phyloP scores from a whole-genome alignment of 2,888 invertebrate genomes.

The Pristionchus maxplancki region DNA sequence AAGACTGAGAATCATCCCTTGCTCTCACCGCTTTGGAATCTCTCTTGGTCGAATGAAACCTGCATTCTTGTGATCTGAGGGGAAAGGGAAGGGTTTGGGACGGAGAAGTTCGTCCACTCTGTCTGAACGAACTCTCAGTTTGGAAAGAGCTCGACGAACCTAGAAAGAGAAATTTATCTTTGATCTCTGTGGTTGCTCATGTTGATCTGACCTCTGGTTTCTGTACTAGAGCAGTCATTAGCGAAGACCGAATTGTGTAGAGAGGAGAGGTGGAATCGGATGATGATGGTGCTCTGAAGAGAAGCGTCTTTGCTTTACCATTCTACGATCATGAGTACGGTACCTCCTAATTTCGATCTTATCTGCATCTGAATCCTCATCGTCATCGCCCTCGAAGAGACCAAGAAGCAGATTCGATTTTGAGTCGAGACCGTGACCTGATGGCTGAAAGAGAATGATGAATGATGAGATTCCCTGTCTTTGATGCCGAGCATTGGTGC shows the following conservation, averaged over 20 bases:
- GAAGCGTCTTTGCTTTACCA: neutral
- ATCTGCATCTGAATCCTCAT: slow-evolving; percentile 17
- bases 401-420: slow-evolving; percentile 44
- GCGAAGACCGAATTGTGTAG: slow-evolving; percentile 51
- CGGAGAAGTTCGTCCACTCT: slow-evolving; percentile 51
- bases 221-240: slow-evolving; percentile 18
- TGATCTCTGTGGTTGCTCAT: neutral
- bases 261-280: neutral
- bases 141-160: slow-evolving; percentile 25
- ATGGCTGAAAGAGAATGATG: too few relatives aligned
- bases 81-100: slow-evolving; percentile 43
- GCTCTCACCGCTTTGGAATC: slow-evolving; percentile 32
- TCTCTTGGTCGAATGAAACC: slow-evolving; percentile 48
- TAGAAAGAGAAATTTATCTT: neutral
- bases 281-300: slow-evolving; percentile 18
- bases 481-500: too few relatives aligned
- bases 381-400: slow-evolving; percentile 36
- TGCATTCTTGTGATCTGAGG: slow-evolving; percentile 46
- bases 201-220: slow-evolving; percentile 46
- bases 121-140: slow-evolving; percentile 40
- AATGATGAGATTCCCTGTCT: too few relatives aligned
- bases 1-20: too few relatives aligned
- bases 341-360: slow-evolving; percentile 25
- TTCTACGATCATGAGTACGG: too few relatives aligned
- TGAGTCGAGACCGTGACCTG: slow-evolving; percentile 1